phyloP scores from a whole-genome alignment of 2,113 vertebrate species.

The Camarhynchus parvulus region DNA sequence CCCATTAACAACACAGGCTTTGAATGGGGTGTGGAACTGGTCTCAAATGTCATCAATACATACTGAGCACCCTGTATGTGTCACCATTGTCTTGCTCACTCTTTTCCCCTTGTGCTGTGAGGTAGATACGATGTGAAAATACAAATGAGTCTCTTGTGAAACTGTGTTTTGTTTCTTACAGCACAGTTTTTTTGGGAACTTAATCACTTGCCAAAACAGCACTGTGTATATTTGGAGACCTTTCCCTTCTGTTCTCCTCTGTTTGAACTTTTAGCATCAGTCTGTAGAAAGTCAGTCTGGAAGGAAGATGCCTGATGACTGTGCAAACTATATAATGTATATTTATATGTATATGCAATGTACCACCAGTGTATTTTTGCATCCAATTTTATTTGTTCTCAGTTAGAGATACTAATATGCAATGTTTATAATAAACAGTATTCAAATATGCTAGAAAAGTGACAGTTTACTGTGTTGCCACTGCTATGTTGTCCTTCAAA shows the following conservation, averaged over 20 bases:
- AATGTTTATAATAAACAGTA: constrained; percentile 57
- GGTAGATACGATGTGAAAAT: not conserved
- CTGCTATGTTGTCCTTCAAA: not conserved
- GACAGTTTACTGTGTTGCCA: not conserved
- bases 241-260: not conserved
- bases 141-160: not conserved
- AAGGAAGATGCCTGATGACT: not conserved
- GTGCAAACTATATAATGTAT: not conserved
- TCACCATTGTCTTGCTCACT: not conserved
- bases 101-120: not conserved
- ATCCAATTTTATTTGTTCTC: constrained; percentile 45
- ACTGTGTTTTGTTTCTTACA: not conserved
- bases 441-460: constrained; percentile 9
- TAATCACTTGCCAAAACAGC: not conserved
- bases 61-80: not conserved
- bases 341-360: constrained; percentile 6
- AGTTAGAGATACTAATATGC: constrained; percentile 23
- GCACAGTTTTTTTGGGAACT: not conserved
- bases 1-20: not conserved
- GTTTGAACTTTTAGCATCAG: not conserved
- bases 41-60: not conserved
- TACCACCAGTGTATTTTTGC: constrained; percentile 37
- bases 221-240: not conserved
- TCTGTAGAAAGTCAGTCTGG: not conserved
- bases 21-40: not conserved